Evolutionary conservation across 2,888 invertebrate genomes (phyloP), one percentile per base, ranked within the genome.

Genomic region (Zootermopsis nevadensis): DNA sequence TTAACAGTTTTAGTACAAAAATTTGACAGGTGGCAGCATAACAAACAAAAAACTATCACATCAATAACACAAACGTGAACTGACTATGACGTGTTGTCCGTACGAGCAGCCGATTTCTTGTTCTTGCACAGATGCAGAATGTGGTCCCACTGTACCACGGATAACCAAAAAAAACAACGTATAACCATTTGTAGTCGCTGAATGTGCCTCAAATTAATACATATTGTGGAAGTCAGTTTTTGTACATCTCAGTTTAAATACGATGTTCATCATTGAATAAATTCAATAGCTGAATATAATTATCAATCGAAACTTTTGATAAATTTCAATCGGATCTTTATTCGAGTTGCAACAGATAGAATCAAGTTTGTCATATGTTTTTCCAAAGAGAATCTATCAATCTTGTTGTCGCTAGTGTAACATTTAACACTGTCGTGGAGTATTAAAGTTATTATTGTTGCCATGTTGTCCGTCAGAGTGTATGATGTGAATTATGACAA

Each of bases 401-500:
- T 30, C 31, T 66, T 7, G 15, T 82, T 84, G 84, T 22, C n/a
- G n/a, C n/a, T n/a, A n/a, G n/a, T n/a, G n/a, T n/a, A n/a, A n/a
- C n/a, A n/a, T n/a, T n/a, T n/a, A n/a, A n/a, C n/a, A n/a, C n/a
- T n/a, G n/a, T n/a, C n/a, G n/a, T n/a, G n/a, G n/a, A n/a, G n/a
- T n/a, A n/a, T n/a, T n/a, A n/a, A n/a, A n/a, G n/a, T n/a, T n/a
- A n/a, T n/a, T n/a, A n/a, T n/a, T n/a, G n/a, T n/a, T n/a, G n/a
- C n/a, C n/a, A n/a, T n/a, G n/a, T n/a, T n/a, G n/a, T n/a, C n/a
- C n/a, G n/a, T n/a, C 82, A 35, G 67, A 53, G 0, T 80, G 76
- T 86, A 88, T 89, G 87, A 90, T 92, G 84, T 91, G 94, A 94
- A 94, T 89, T 95, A 93, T 87, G 91, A 93, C 85, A 89, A 89